These are phyloP conservation scores for Leptarthrus brevirostris DNA, from an alignment of 2,888 invertebrate species.

Conservation along the genomic window DNA sequence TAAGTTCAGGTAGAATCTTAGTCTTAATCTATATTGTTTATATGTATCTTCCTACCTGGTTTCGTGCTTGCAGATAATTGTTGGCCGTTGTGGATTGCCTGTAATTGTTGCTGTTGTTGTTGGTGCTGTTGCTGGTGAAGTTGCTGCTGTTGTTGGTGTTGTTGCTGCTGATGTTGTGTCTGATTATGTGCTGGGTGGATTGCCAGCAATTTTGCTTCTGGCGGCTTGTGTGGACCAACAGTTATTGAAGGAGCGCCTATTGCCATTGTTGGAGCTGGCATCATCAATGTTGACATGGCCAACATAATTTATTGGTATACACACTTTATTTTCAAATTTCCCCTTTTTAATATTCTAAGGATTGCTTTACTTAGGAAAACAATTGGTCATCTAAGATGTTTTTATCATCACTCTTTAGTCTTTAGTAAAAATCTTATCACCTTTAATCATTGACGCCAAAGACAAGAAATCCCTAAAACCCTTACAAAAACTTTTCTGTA, in stretches of 20 bases:
- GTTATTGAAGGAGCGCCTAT: constrained; percentile 67
- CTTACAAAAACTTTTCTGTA: no score
- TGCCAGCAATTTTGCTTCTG: constrained; percentile 67
- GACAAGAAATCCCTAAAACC: no score
- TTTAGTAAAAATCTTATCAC: no score
- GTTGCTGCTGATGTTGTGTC: constrained; percentile 58
- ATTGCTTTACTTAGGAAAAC: not conserved
- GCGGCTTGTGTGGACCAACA: constrained; percentile 67
- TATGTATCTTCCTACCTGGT: constrained; percentile 64
- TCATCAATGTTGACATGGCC: constrained; percentile 68
- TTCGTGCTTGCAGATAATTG: constrained; percentile 62
- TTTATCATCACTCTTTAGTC: not conserved
- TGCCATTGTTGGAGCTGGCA: constrained; percentile 68
- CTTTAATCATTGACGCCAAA: no score
- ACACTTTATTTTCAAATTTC: constrained; percentile 51
- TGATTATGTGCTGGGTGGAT: constrained; percentile 64
- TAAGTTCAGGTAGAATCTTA: no score
- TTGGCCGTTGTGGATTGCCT: constrained; percentile 49
- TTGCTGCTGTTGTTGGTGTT: constrained; percentile 57
- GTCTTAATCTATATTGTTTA: not conserved
- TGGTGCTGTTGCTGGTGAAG: constrained; percentile 60
- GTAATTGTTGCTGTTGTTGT: constrained; percentile 53
- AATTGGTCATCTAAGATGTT: not conserved
- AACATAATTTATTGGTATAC: constrained; percentile 63
- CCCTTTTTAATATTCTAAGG: not conserved